Evolutionary conservation across 2,113 vertebrate genomes (phyloP).

Genomic region (Bubo blakistoni): DNA sequence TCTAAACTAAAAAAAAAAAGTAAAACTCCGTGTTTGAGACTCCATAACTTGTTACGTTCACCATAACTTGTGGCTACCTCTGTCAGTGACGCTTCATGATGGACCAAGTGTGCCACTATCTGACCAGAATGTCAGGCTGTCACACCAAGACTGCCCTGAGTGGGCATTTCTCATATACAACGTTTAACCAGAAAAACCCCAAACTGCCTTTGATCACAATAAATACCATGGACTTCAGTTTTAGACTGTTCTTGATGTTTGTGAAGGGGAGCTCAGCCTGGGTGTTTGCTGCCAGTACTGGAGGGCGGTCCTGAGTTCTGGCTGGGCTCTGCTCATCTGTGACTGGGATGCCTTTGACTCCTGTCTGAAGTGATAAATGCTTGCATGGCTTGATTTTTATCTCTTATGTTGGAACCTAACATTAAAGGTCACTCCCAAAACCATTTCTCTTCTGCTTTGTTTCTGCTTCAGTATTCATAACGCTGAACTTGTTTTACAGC

Average conservation of each 20-base stretch:
- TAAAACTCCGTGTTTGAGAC: neutral
- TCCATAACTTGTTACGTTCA: neutral
- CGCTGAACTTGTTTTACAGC: neutral
- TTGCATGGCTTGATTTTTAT: neutral
- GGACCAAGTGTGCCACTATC: neutral
- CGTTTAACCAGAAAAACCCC: neutral
- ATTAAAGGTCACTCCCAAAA: neutral
- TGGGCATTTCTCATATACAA: neutral
- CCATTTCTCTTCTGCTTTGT: neutral
- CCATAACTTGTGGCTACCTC: fast-evolving
- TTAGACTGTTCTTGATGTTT: neutral
- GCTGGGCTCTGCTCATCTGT: neutral
- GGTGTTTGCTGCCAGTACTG: neutral
- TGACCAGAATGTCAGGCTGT: neutral
- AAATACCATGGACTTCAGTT: neutral
- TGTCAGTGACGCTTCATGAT: neutral
- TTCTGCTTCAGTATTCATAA: neutral
- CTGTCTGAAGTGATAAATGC: neutral
- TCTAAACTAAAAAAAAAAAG: neutral
- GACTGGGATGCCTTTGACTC: neutral
- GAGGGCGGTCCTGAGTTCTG: neutral
- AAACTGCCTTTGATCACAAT: neutral
- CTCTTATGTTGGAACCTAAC: neutral
- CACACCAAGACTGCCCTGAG: neutral
- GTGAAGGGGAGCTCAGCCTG: neutral